phyloP scores from a whole-genome alignment of 2,888 invertebrate species.

The Drosophila tanythrix region DNA sequence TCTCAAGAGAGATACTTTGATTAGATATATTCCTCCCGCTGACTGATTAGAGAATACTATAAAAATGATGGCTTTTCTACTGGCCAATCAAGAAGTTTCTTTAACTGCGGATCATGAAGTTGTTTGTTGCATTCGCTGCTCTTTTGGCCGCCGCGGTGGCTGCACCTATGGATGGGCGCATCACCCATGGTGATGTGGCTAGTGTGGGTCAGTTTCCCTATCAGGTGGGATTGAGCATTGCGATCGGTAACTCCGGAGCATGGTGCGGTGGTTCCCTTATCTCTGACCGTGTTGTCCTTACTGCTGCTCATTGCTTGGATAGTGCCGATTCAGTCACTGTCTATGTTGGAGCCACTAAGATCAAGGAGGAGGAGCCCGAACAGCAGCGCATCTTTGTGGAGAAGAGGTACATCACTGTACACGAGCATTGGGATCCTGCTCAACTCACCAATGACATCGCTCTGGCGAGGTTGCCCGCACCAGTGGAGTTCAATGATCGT shows the following conservation, averaged over 20 bases:
- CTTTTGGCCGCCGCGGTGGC: slow-evolving; percentile 47
- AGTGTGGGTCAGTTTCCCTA: slow-evolving; percentile 70
- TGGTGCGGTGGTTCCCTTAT: slow-evolving; percentile 77
- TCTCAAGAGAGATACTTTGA: slow-evolving; percentile 31
- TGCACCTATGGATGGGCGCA: slow-evolving; percentile 53
- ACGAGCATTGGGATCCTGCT: slow-evolving; percentile 53
- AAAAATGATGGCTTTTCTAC: slow-evolving; percentile 12
- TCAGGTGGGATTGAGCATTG: slow-evolving; percentile 73
- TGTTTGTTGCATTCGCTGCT: slow-evolving; percentile 38
- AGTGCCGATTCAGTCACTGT: slow-evolving; percentile 50
- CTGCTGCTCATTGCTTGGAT: slow-evolving; percentile 75
- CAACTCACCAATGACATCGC: slow-evolving; percentile 72
- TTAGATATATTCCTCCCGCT: slow-evolving; percentile 31
- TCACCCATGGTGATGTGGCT: slow-evolving; percentile 67
- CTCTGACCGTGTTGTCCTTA: slow-evolving; percentile 60
- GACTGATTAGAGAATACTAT: slow-evolving; percentile 21
- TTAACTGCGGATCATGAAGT: slow-evolving; percentile 42
- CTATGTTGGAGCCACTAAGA: slow-evolving; percentile 65
- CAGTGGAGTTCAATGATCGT: slow-evolving; percentile 42
- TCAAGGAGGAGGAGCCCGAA: slow-evolving; percentile 49
- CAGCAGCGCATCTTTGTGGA: slow-evolving; percentile 44
- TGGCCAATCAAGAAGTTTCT: slow-evolving; percentile 22
- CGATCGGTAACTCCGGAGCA: slow-evolving; percentile 28
- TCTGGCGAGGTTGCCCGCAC: slow-evolving; percentile 66
- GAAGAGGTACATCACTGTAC: slow-evolving; percentile 51